Percentiles rank a stretch among this genome's conserved stretches.
phyloP scores from a whole-genome alignment of 37 sponge, comb jelly and placozoan genomes.

The Agelas oroides region DNA sequence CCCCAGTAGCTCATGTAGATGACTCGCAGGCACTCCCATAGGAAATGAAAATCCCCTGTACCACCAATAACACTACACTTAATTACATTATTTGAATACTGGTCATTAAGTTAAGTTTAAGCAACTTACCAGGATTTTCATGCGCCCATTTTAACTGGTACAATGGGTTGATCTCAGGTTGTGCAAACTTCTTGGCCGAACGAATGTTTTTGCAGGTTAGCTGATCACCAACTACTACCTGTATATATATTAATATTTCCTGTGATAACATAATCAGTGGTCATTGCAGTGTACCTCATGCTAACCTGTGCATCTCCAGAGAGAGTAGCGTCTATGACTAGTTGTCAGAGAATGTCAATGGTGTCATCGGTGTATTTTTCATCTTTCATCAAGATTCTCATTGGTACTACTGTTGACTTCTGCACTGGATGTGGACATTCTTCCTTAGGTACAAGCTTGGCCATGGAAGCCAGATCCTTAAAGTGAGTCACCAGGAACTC shows the following conservation, averaged over 20 bases:
- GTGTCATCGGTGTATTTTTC: constrained; percentile 18
- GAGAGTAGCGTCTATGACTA: constrained; percentile 7
- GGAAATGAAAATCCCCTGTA: constrained; percentile 25
- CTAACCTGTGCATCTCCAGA: not conserved
- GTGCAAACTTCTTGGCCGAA: not conserved
- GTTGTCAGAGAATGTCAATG: constrained; percentile 24
- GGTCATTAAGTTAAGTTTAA: not conserved
- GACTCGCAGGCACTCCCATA: constrained; percentile 34
- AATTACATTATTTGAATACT: no score
- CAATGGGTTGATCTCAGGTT: not conserved
- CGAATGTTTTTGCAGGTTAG: constrained; percentile 14
- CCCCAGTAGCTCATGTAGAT: constrained; percentile 2
- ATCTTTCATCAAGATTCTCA: constrained; percentile 36
- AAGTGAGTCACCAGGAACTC: not conserved
- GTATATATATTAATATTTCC: not conserved
- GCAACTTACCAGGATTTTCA: constrained; percentile 33
- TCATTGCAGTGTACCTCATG: no score
- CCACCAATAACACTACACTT: no score
- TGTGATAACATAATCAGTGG: no score
- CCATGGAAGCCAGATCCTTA: not conserved
- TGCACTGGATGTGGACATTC: not conserved
- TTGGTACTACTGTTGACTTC: constrained; percentile 28
- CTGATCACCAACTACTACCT: constrained; percentile 53
- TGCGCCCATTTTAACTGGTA: constrained; percentile 23
- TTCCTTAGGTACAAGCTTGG: not conserved